Evolutionary conservation across 2,113 vertebrate genomes (phyloP).

Genomic region (Pluvianellus socialis): DNA sequence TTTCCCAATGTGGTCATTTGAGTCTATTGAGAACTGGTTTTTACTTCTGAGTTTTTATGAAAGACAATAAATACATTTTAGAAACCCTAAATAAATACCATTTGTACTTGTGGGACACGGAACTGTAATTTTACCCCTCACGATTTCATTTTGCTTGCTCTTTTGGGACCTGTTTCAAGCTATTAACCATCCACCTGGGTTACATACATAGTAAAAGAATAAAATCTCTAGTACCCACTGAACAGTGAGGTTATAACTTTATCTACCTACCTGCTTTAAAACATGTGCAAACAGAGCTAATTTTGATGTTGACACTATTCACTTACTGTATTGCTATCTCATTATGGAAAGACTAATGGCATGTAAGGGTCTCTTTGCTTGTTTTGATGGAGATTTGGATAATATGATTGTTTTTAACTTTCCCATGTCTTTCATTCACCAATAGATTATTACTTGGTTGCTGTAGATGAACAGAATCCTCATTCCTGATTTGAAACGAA

Average conservation of each 20-base stretch:
- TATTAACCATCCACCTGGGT: not conserved
- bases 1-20: not conserved
- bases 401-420: not conserved
- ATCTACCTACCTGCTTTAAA: not conserved
- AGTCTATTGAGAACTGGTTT: not conserved
- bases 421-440: not conserved
- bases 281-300: not conserved
- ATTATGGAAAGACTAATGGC: not conserved
- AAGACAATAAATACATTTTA: slow-evolving; percentile 10
- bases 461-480: not conserved
- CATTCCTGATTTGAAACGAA: not conserved
- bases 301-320: not conserved
- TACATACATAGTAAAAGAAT: not conserved
- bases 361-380: not conserved
- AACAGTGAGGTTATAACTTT: not conserved
- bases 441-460: not conserved
- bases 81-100: slow-evolving; percentile 7
- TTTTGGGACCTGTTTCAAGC: not conserved
- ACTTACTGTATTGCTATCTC: not conserved
- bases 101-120: not conserved
- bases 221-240: not conserved
- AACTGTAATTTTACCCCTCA: not conserved
- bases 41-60: not conserved
- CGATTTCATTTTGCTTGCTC: not conserved
- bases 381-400: not conserved